Conservation (phyloP, 2,797 vertebrate genomes). For the Squalus acanthias region DNA sequence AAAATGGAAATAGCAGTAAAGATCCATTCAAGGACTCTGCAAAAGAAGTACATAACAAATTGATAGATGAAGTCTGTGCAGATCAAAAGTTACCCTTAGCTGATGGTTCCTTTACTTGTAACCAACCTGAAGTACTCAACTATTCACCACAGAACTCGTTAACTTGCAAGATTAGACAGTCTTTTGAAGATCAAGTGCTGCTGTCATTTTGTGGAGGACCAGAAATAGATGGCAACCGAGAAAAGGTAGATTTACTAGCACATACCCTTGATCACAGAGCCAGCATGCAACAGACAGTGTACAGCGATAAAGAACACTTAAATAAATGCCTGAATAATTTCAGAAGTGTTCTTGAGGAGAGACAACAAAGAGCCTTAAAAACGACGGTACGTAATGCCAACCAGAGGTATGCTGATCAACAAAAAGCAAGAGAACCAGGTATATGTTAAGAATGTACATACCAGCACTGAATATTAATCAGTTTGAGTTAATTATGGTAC, state of each 20-base stretch:
- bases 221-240: background rate
- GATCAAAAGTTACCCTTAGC: background rate
- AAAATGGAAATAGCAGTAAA: background rate
- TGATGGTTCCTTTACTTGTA: background rate
- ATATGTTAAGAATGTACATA: background rate
- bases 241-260: background rate
- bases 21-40: background rate
- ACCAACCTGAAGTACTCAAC: background rate
- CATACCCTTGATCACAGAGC: background rate
- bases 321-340: conserved; percentile 21
- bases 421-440: background rate
- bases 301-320: background rate
- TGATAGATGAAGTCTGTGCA: background rate
- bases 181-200: background rate
- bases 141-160: background rate
- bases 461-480: background rate
- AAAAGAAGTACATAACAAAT: background rate
- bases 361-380: conserved; percentile 10
- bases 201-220: background rate
- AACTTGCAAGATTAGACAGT: background rate
- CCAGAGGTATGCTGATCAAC: background rate
- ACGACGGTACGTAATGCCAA: background rate
- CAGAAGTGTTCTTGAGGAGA: conserved; percentile 34
- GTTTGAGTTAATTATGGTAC: background rate
- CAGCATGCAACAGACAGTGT: background rate